Evolutionary conservation across 2,888 invertebrate species (phyloP).

Genomic region (Cerastis leucographa): DNA sequence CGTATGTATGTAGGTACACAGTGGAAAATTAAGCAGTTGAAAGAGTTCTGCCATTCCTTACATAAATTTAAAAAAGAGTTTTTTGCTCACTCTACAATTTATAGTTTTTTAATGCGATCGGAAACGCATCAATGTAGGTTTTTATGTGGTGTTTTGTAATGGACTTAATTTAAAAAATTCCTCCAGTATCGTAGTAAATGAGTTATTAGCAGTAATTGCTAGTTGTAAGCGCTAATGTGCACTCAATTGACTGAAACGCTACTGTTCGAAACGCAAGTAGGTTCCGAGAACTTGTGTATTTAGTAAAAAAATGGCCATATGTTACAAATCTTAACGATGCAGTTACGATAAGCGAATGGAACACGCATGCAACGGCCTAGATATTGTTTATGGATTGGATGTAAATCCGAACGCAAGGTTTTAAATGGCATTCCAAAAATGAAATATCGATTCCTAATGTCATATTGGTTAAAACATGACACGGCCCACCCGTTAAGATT

Average conservation of each 20-base stretch:
- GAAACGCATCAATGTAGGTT: conserved; percentile 44
- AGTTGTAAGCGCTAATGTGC: conserved; percentile 56
- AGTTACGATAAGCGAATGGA: conserved; percentile 46
- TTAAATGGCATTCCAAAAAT: conserved; percentile 54
- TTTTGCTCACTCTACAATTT: conserved; percentile 25
- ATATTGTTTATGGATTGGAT: conserved; percentile 37
- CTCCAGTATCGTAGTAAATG: conserved; percentile 58
- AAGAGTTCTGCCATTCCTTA: conserved; percentile 29
- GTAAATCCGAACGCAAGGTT: conserved; percentile 41
- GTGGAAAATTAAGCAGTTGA: conserved; percentile 6
- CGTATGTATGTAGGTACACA: background rate
- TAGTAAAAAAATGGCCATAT: conserved; percentile 38
- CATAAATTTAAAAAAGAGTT: conserved; percentile 40
- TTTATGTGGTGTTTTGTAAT: conserved; percentile 41
- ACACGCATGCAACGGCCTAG: conserved; percentile 58
- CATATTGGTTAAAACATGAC: conserved; percentile 30
- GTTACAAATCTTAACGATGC: conserved; percentile 54
- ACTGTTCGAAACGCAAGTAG: conserved; percentile 46
- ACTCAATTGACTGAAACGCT: conserved; percentile 63
- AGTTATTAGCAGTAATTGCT: conserved; percentile 67
- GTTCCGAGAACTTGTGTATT: conserved; percentile 40
- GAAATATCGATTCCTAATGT: conserved; percentile 40
- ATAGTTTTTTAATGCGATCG: conserved; percentile 49
- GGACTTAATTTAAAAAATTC: conserved; percentile 41
- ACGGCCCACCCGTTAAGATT: conserved; percentile 16